Base-by-base conservation (phyloP, 2,888 invertebrate species). In the Gandaritis pyraliata region DNA sequence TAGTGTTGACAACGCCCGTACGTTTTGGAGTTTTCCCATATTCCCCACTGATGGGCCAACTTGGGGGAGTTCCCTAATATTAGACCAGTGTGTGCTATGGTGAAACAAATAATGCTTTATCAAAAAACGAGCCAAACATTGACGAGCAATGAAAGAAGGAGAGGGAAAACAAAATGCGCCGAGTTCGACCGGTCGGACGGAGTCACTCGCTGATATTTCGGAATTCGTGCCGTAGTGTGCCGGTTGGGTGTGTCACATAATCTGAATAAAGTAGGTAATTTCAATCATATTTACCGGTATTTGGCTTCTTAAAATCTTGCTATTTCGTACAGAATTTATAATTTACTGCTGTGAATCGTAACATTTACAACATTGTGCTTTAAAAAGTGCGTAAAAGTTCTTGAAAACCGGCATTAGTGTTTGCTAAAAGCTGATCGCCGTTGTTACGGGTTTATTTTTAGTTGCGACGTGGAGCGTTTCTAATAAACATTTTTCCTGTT, bases 181-280 rank as follows among this genome's bases (percentile, higher is more conserved):
- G 79, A 82, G 75, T 74, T 77, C 83, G 79, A 75, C 82, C 85
- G 82, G 79, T 81, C 80, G 78, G 80, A 72, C 74, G 67, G 80
- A 76, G 79, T 78, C 82, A 76, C 79, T 78, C 81, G 80, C 78
- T 78, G 77, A 82, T 87, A 88, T 88, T 88, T 88, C 86, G 80
- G 86, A 88, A 80, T 84, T 80, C 76, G 74, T 79, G 80, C 77
- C 76, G 68, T 75, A 71, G 78, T 78, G 78, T 78, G 72, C 85
- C 85, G 88, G 88, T 85, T 85, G 88, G 88, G 90, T 87, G 89
- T 90, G 88, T 87, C 86, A 72, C 72, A 75, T 72, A 77, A 70
- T 72, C 70, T 65, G 65, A 73, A 69, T 79, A 81, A 86, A 88
- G 89, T 91, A 89, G 73, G 90, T 90, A 83, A 66, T 74, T 72